Base-by-base conservation (phyloP, 2,113 vertebrate species). In the Calcarius ornatus region DNA sequence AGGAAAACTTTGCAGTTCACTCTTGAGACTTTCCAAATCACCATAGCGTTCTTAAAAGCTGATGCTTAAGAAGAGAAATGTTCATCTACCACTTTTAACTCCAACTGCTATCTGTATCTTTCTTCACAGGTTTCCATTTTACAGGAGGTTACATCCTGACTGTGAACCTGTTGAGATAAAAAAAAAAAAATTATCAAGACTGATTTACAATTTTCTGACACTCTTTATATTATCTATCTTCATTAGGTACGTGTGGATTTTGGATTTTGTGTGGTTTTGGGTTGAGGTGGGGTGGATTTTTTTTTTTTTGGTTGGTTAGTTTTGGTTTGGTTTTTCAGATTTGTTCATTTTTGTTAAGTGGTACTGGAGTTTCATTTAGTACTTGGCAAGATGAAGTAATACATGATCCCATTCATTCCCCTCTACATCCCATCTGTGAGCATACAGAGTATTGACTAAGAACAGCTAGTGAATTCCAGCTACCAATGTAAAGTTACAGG, bases 71-170 rank as follows among this genome's bases (percentile, higher is more conserved):
- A 90, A 89, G 80, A 91, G 59, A 96, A 97, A 92, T 93, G 92
- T 88, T 96, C 86, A 90, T 87, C 80, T 10, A 47, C 66, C 92
- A 84, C 81, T 94, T 94, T 69, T 83, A 96, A 90, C 47, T 97
- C 96, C 95, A 95, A 94, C 81, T 97, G 98, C 90, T 98, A 98
- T 97, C 97, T 98, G 92, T 92, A 88, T 88, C 97, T 97, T 97
- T 97, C 97, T 96, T 97, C 96, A 97, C 70, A 72, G n/a, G 61
- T 93, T 97, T 97, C 97, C 98, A 98, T 98, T 97, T 97, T 98
- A 97, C 83, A 94, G 70, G 95, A 95, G 94, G 90, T 93, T 77
- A 97, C 64, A 96, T 96, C 81, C 94, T 95, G 95, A 94, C 47
- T 92, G 94, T 92, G 95, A 96, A 98, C 98, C 99, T 99, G 97